Conservation (phyloP, 2,113 vertebrate genomes). For the Ancistrus triradiatus region DNA sequence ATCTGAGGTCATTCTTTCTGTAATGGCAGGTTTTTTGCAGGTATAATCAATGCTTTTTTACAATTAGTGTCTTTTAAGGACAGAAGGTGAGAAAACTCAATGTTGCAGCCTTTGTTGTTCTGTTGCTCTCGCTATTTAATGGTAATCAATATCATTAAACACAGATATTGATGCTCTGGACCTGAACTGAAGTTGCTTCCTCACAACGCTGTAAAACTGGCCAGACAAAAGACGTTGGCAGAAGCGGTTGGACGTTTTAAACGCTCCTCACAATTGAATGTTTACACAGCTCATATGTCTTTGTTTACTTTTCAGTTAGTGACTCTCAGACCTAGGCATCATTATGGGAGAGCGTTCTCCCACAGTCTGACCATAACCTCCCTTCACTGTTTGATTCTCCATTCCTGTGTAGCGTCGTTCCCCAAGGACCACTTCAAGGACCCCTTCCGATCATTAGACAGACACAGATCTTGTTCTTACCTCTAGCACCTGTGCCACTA, state of each 20-base stretch:
- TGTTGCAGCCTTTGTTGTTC: slow-evolving; percentile 44
- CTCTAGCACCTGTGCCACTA: slow-evolving; percentile 55
- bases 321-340: slow-evolving; percentile 12
- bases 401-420: slow-evolving; percentile 41
- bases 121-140: slow-evolving; percentile 42
- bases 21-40: slow-evolving; percentile 44
- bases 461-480: slow-evolving; percentile 49
- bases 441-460: slow-evolving; percentile 56
- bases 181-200: slow-evolving; percentile 26
- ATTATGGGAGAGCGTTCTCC: slow-evolving; percentile 11
- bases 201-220: slow-evolving; percentile 19
- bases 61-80: slow-evolving; percentile 46
- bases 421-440: slow-evolving; percentile 59
- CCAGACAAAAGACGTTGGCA: neutral
- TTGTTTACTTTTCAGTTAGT: slow-evolving; percentile 1
- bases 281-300: neutral
- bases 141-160: slow-evolving; percentile 50
- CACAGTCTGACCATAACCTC: slow-evolving; percentile 38
- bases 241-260: neutral
- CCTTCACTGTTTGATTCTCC: slow-evolving; percentile 46
- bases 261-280: neutral
- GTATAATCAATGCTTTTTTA: slow-evolving; percentile 55
- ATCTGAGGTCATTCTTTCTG: slow-evolving; percentile 50
- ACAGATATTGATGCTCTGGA: slow-evolving; percentile 37
- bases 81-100: slow-evolving; percentile 45